Evolutionary conservation across 2,113 vertebrate species (phyloP), one percentile per base, ranked within the genome.

Genomic region (Apteryx owenii): DNA sequence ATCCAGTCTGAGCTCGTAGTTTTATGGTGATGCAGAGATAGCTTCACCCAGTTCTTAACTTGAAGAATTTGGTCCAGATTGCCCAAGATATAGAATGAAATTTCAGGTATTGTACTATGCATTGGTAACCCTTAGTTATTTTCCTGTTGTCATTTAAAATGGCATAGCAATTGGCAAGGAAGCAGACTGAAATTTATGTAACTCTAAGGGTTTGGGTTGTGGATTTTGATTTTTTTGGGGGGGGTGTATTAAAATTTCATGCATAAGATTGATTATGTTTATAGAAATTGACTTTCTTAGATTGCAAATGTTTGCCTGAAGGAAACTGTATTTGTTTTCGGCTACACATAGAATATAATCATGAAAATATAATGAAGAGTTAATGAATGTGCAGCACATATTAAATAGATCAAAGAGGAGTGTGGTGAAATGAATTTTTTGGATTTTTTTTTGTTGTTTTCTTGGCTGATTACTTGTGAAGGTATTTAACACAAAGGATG

Each of bases 301-400:
- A 96, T 91, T 93, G 85, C 72, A 97, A 91, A 93, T 90, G 42
- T 90, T 97, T 91, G 91, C 96, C 96, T 91, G 65, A 81, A 97
- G 95, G 90, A 97, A 96, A 73, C 88, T 70, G 83, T 78, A 72
- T 97, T 95, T 97, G 69, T 97, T 97, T 95, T 91, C 75, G 71
- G 90, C 75, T 89, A 85, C 69, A 65, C 22, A 73, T 20, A 95
- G 72, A 96, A 76, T 95, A 95, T 85, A 97, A 91, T 96, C 19
- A 96, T 97, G 96, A 97, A 98, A 98, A 98, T 96, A 92, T 89
- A 97, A 96, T 96, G 83, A 96, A 94, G 86, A 97, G 65, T 97
- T 98, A 98, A 98, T 97, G 86, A 97, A 95, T 95, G 71, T 87
- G 84, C 88, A 73, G 31, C 4, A 62, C 66, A 12, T 81, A 88